Evolutionary conservation across 2,113 vertebrate genomes (phyloP).

Genomic region (Turdus rufiventris): DNA sequence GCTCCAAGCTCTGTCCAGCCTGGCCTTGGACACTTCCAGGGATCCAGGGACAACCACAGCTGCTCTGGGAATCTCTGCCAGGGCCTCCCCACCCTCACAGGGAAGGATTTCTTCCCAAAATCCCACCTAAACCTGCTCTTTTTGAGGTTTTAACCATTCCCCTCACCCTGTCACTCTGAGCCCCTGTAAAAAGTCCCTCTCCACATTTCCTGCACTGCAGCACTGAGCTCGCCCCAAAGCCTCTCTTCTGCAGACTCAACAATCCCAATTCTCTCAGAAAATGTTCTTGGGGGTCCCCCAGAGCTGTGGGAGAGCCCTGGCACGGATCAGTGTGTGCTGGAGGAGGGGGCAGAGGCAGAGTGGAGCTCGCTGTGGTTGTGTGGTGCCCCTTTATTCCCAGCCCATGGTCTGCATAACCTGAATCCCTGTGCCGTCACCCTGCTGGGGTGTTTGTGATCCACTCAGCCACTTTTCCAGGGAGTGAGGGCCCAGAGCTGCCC

Average conservation of each 20-base stretch:
- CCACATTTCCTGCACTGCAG: background rate
- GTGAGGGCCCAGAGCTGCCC: background rate
- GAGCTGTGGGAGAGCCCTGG: background rate
- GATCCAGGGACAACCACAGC: background rate
- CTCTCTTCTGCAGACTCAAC: background rate
- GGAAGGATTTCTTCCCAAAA: background rate
- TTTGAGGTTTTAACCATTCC: background rate
- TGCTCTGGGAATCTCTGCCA: background rate
- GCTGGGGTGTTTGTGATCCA: fast-evolving
- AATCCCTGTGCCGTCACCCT: background rate
- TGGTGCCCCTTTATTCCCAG: background rate
- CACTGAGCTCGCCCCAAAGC: too few relatives aligned
- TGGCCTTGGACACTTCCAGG: background rate
- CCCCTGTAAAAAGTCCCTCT: background rate
- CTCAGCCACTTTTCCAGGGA: background rate
- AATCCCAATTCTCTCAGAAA: background rate
- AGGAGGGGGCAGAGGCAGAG: background rate
- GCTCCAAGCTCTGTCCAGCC: too few relatives aligned
- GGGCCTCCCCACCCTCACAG: fast-evolving
- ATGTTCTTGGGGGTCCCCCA: background rate
- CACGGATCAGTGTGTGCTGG: background rate
- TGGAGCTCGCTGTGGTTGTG: background rate
- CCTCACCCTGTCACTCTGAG: background rate
- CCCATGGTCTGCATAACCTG: fast-evolving
- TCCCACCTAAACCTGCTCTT: fast-evolving